A percentile compares a stretch with the other conserved stretches of the same genome.
These are phyloP conservation scores for Zosterops japonicus DNA, from an alignment of 2,113 vertebrate genomes.

Conservation along the genomic window DNA sequence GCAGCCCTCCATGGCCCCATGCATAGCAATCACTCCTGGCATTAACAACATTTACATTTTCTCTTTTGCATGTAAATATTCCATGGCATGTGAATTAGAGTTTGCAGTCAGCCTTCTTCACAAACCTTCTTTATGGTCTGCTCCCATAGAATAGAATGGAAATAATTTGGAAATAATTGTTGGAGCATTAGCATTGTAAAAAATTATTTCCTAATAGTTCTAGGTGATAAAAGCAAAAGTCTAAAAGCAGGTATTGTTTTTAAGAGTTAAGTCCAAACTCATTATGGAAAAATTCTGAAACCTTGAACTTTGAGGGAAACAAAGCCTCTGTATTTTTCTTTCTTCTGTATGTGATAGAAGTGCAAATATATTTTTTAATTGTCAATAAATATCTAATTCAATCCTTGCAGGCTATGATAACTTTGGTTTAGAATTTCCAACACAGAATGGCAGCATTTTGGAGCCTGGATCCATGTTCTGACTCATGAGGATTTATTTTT, in stretches of 20 bases:
- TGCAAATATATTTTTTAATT: not conserved
- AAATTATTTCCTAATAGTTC: not conserved
- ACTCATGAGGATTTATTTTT: not conserved
- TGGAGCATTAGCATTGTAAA: not conserved
- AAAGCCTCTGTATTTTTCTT: not conserved
- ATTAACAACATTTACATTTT: slow-evolving; percentile 5
- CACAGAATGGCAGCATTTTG: not conserved
- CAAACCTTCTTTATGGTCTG: not conserved
- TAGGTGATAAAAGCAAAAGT: not conserved
- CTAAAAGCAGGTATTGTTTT: not conserved
- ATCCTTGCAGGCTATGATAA: not conserved
- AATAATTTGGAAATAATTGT: not conserved
- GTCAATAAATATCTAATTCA: not conserved
- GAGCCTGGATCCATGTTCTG: not conserved
- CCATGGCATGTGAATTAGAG: slow-evolving; percentile 16
- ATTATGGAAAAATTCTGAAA: not conserved
- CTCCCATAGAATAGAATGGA: not conserved
- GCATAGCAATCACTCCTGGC: slow-evolving; percentile 10
- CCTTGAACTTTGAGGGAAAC: not conserved
- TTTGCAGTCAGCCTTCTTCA: not conserved
- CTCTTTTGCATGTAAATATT: slow-evolving; percentile 7
- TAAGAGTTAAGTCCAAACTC: not conserved
- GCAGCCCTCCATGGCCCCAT: not conserved
- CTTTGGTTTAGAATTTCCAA: not conserved
- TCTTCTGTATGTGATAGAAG: not conserved